Evolutionary conservation across 2,113 vertebrate species (phyloP).

Genomic region (Labrus mixtus): DNA sequence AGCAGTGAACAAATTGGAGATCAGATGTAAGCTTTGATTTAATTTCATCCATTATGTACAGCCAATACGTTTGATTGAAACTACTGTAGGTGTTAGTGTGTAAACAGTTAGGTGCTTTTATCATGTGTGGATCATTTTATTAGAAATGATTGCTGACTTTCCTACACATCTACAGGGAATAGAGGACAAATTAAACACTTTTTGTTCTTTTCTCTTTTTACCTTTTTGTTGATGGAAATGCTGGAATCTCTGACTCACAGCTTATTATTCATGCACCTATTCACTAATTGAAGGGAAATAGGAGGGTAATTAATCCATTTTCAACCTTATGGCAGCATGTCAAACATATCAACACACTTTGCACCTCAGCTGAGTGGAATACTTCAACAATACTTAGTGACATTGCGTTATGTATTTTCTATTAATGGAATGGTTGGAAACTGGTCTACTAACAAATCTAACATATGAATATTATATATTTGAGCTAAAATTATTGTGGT

Average conservation of each 20-base stretch:
- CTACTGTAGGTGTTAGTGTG: background rate
- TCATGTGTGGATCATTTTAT: background rate
- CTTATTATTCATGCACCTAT: constrained; percentile 27
- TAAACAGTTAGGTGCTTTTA: background rate
- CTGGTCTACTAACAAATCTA: background rate
- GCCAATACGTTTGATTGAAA: constrained; percentile 7
- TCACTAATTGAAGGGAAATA: constrained; percentile 24
- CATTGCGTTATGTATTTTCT: constrained; percentile 1
- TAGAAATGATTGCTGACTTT: background rate
- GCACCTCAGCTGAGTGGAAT: constrained; percentile 9
- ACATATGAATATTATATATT: no score
- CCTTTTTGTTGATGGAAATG: background rate
- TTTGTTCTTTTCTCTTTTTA: background rate
- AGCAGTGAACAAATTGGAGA: constrained; percentile 52
- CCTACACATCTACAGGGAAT: background rate
- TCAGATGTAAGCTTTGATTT: constrained; percentile 35
- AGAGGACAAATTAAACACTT: background rate
- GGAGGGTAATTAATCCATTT: constrained; percentile 23
- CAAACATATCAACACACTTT: constrained; percentile 8
- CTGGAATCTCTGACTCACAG: background rate
- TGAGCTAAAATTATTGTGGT: no score
- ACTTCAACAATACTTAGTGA: constrained; percentile 17
- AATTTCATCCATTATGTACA: constrained; percentile 9
- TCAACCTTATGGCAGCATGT: constrained; percentile 22
- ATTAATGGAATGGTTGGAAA: background rate